These are phyloP conservation scores for Drosophila nr. medialis DNA, from an alignment of 2,888 invertebrate genomes.

Conservation along the genomic window DNA sequence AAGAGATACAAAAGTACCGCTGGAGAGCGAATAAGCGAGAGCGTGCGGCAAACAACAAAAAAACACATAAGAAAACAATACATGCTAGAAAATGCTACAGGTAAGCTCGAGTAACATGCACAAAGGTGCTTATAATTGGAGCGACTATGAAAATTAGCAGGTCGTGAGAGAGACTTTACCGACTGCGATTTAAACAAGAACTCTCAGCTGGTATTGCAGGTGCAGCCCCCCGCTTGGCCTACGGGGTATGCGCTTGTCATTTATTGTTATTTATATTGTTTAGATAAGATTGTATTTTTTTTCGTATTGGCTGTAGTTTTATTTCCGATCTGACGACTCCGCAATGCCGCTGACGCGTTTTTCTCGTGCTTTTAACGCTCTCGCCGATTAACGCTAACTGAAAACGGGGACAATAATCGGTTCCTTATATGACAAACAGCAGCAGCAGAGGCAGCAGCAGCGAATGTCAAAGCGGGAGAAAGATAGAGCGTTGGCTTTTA, in stretches of 20 bases:
- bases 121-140: conserved; percentile 57
- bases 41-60: conserved; percentile 27
- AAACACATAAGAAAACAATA: not conserved
- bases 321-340: conserved; percentile 62
- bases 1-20: conserved; percentile 35
- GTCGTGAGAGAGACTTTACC: conserved; percentile 15
- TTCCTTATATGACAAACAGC: not conserved
- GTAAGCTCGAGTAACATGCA: conserved; percentile 18
- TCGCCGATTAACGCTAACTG: conserved; percentile 8
- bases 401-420: conserved; percentile 1
- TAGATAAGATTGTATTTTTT: conserved; percentile 57
- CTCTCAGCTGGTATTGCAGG: conserved; percentile 36
- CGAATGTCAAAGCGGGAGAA: not conserved
- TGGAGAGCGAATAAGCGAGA: conserved; percentile 14
- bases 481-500: not conserved
- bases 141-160: conserved; percentile 68
- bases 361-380: conserved; percentile 3
- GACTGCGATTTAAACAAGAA: conserved; percentile 28
- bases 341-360: conserved; percentile 25
- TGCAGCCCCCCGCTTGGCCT: conserved; percentile 14
- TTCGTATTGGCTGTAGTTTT: conserved; percentile 35
- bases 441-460: not conserved
- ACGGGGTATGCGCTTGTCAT: conserved; percentile 39
- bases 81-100: conserved; percentile 27
- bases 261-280: conserved; percentile 66